Evolutionary conservation across 2,113 vertebrate genomes (phyloP), one percentile per base, ranked within the genome.

Genomic region (Equus przewalskii): DNA sequence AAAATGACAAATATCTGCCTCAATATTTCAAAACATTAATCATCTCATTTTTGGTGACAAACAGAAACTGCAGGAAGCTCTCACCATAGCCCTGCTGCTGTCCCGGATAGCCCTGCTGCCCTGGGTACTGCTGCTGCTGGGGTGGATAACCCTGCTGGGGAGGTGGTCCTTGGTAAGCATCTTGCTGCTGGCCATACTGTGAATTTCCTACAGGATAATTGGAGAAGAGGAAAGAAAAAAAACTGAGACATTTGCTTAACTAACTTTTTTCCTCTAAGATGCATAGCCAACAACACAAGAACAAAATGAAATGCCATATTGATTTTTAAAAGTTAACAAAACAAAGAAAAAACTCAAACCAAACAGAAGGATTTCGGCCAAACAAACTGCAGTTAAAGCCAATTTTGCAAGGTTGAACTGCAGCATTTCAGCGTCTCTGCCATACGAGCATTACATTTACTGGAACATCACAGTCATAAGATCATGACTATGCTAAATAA

Each of bases 61-160:
- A 51, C 93, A 64, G 36, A 64, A 90, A 44, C 14, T 19, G 26
- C 11, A 56, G 0, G 9, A 30, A 58, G 21, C 26, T 5, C 98
- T 99, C 98, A 99, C 99, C 99, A 24, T 99, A 99, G 98, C 98
- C 99, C 98, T 99, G 99, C 98, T 99, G 99, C 70, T 99, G 99
- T 94, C 99, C 99, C 7, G 99, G 99, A 93, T 99, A 99, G 98
- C 99, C 99, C 97, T 99, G 99, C 49, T 99, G 99, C 72, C 98
- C 98, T 46, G 99, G 98, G 76, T 99, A 99, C 90, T 99, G 99
- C 97, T 99, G 99, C 84, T 99, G 99, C 24, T 99, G 99, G 13
- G 99, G 99, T 7, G 99, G 99, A 60, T 99, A 99, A 56, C 99
- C 99, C 98, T 99, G 99, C 76, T 99, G 99, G 76, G 99, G 99